Evolutionary conservation across 2,888 invertebrate species (phyloP).

Genomic region (Drosophila antonietae): DNA sequence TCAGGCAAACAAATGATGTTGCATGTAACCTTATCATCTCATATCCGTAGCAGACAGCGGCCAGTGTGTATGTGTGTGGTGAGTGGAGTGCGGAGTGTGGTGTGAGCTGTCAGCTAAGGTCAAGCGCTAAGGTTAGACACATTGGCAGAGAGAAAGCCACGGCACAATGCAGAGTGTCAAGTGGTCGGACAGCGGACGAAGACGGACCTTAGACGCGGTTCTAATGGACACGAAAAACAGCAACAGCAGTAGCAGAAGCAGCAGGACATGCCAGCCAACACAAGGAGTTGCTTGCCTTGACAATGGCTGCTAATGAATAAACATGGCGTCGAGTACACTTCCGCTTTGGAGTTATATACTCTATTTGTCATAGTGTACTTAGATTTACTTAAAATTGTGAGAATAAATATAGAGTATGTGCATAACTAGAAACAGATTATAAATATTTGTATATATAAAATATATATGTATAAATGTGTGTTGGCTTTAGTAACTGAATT

Average conservation of each 20-base stretch:
- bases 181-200: conserved; percentile 32
- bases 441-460: too few species aligned
- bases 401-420: neutral
- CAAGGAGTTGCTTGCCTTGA: conserved; percentile 39
- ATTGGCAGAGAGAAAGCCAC: conserved; percentile 45
- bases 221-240: conserved; percentile 28
- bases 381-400: neutral
- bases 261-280: conserved; percentile 22
- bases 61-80: conserved; percentile 6
- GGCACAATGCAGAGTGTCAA: conserved; percentile 37
- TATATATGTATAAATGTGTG: too few species aligned
- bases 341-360: conserved; percentile 41
- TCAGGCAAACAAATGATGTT: conserved; percentile 79
- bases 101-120: conserved; percentile 54
- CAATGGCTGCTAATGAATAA: conserved; percentile 77
- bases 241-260: conserved; percentile 17
- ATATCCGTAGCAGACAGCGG: conserved; percentile 71
- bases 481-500: too few species aligned
- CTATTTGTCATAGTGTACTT: neutral
- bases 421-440: neutral
- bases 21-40: conserved; percentile 79
- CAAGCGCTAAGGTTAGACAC: conserved; percentile 68
- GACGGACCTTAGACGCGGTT: conserved; percentile 40
- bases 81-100: neutral
- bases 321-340: conserved; percentile 67